Conservation (phyloP, 2,888 invertebrate species). For the Meiosimyza platycephala region DNA sequence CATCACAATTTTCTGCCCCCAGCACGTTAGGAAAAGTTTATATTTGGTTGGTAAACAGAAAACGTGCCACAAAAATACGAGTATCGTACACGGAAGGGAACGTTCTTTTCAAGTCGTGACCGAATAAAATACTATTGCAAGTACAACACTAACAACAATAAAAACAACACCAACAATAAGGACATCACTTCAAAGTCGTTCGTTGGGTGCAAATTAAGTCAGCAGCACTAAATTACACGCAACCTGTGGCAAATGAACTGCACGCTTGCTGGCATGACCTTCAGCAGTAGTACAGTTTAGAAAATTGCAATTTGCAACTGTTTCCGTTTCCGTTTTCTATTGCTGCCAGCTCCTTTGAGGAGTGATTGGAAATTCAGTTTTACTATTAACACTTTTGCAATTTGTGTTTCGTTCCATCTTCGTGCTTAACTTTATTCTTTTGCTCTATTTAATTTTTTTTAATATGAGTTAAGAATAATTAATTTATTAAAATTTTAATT, state of each 20-base stretch:
- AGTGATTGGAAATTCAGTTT: background rate
- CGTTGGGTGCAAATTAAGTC: background rate
- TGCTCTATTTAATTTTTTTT: no score
- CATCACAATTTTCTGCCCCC: no score
- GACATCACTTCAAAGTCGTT: background rate
- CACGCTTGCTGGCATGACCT: background rate
- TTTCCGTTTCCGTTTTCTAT: constrained; percentile 13
- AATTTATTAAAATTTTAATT: no score
- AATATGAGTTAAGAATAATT: no score
- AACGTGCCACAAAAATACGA: no score
- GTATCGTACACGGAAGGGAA: no score
- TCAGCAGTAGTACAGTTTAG: background rate
- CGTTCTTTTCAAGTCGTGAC: background rate
- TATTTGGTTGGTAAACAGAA: no score
- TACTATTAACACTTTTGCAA: background rate
- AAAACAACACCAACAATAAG: background rate
- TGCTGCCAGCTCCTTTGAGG: background rate
- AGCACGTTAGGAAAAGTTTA: no score
- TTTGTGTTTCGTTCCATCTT: no score
- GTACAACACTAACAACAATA: background rate
- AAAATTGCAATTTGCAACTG: constrained; percentile 19
- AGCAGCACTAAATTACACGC: background rate
- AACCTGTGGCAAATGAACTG: constrained; percentile 6
- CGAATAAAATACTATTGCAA: background rate
- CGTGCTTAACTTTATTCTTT: no score